These are phyloP conservation scores for Melopsittacus undulatus DNA, from an alignment of 2,797 vertebrate species.

Conservation along the genomic window DNA sequence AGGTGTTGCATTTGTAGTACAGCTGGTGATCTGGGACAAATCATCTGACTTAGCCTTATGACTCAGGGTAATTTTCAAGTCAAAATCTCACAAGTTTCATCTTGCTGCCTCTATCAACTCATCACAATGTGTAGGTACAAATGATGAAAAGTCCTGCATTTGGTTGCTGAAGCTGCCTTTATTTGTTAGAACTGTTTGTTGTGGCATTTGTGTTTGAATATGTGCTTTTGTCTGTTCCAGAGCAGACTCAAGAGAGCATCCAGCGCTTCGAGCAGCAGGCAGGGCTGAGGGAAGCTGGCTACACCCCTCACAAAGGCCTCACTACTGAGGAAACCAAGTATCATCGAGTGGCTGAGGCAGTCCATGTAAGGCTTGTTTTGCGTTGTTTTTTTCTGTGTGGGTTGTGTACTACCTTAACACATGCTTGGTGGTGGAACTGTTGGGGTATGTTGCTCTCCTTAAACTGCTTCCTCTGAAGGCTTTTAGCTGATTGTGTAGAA, in stretches of 20 bases:
- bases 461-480: neutral
- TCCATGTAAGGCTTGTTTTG: conserved; percentile 83
- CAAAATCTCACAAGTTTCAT: neutral
- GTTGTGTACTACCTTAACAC: neutral
- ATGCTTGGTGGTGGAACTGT: neutral
- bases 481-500: neutral
- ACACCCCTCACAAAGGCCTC: conserved; percentile 93
- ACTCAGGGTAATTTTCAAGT: neutral
- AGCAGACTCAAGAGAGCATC: conserved; percentile 91
- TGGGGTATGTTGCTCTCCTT: neutral
- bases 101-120: neutral
- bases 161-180: neutral
- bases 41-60: neutral
- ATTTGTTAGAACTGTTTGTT: neutral
- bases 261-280: conserved; percentile 93
- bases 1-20: neutral
- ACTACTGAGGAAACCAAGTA: conserved; percentile 90
- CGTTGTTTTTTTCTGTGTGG: neutral
- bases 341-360: conserved; percentile 85
- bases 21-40: neutral
- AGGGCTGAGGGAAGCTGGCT: conserved; percentile 89
- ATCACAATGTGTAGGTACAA: rapidly evolving
- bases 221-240: conserved; percentile 76
- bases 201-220: neutral
- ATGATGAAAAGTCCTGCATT: neutral